phyloP scores from a whole-genome alignment of 2,797 vertebrate genomes.

The Mormyrops attenuatus region DNA sequence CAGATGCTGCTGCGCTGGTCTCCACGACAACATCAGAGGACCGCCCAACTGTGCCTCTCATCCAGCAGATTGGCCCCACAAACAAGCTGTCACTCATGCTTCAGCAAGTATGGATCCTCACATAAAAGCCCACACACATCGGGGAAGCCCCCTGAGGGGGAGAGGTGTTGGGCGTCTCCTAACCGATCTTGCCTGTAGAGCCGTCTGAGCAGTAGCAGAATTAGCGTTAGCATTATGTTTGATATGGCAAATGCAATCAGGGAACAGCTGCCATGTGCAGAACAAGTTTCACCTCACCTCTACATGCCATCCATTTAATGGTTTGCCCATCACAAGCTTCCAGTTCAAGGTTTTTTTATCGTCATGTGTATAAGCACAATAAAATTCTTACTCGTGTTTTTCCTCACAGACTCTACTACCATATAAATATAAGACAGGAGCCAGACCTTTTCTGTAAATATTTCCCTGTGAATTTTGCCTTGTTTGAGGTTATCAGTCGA shows the following conservation, averaged over 20 bases:
- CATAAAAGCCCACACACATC: neutral
- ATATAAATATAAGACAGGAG: neutral
- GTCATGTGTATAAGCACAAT: neutral
- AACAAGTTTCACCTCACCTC: neutral
- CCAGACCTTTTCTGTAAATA: neutral
- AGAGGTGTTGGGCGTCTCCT: neutral
- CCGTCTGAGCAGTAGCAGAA: neutral
- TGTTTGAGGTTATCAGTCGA: neutral
- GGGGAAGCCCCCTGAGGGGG: neutral
- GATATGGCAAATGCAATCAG: neutral
- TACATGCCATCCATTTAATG: neutral
- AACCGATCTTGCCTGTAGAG: neutral
- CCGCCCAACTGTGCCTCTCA: neutral
- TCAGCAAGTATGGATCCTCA: neutral
- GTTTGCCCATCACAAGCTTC: neutral
- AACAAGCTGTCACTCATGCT: slow-evolving; percentile 7
- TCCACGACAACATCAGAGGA: neutral
- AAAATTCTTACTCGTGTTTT: neutral
- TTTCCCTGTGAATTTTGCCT: neutral
- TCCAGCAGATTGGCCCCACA: slow-evolving; percentile 5
- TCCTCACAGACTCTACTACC: neutral
- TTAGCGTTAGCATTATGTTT: neutral
- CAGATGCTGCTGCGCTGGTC: neutral
- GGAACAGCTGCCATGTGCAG: neutral
- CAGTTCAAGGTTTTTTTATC: neutral